Conservation (phyloP, 64 coral and sea anemone species). For the Porites australiensis region DNA sequence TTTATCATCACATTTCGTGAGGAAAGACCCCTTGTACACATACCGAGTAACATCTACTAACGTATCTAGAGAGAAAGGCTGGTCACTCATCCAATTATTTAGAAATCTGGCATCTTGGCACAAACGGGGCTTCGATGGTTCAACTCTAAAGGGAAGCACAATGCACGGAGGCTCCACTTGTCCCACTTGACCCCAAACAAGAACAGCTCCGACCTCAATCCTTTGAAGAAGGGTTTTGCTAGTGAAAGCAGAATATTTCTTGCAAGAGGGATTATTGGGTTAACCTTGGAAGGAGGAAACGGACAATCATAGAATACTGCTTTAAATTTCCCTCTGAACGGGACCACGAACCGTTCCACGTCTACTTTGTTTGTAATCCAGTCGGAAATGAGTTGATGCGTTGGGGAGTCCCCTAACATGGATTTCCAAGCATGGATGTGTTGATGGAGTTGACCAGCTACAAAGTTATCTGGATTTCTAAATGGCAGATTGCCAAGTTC, state of each 20-base stretch:
- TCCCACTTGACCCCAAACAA: background rate
- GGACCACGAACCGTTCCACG: background rate
- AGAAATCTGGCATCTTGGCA: constrained; percentile 43
- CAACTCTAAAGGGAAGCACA: background rate
- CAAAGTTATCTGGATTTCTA: too few relatives aligned
- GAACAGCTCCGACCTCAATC: background rate
- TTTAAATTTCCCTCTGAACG: background rate
- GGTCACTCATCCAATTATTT: constrained; percentile 48
- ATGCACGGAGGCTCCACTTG: background rate
- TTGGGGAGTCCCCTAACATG: too few relatives aligned
- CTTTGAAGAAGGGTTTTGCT: background rate
- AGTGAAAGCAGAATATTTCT: background rate
- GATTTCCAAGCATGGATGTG: too few relatives aligned
- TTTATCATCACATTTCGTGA: constrained; percentile 50
- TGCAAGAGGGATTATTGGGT: constrained; percentile 23
- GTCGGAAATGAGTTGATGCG: too few relatives aligned
- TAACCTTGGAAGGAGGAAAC: background rate
- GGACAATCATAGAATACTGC: background rate
- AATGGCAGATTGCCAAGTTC: too few relatives aligned
- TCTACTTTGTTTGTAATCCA: too few relatives aligned
- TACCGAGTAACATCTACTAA: constrained; percentile 1
- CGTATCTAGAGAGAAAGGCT: constrained; percentile 23
- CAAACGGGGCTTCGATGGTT: constrained; percentile 24
- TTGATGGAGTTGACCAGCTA: too few relatives aligned
- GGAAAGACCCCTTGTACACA: constrained; percentile 8